Base-by-base conservation (phyloP, 2,113 vertebrate genomes). In the Takifugu flavidus region DNA sequence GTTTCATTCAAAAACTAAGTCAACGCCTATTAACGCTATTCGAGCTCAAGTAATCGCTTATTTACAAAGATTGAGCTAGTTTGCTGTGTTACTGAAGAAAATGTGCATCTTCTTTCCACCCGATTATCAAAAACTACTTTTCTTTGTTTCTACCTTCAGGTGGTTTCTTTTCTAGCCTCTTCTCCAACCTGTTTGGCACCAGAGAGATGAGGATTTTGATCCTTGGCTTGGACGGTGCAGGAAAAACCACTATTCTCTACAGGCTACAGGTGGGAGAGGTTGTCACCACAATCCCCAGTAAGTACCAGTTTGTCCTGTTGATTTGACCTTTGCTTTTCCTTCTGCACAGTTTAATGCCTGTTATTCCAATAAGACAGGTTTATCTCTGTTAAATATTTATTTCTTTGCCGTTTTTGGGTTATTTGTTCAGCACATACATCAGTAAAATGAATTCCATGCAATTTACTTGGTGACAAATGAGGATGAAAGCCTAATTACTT, bases 131-230 rank as follows among this genome's bases (percentile, higher is more conserved):
- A 15, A 1, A 20, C 20, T 20, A 20, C 20, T 20, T 20, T 20
- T 25, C 5, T 6, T 28, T 15, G 10, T 1, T 0, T 34, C 0
- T 51, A 29, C 47, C 14, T 65, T 43, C 28, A 99, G 97, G 97
- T 85, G 92, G 91, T 59, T 96, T 98, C 87, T 96, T 99, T 84
- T 98, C 96, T 72, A 98, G 90, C 82, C 91, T 99, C 65, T 97
- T 99, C 88, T 94, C 93, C 20, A 95, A 95, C 79, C 90, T 99
- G 53, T 96, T 98, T 86, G 96, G 96, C 82, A 94, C 94, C 55
- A 91, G 96, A 60, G 97, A 99, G 85, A 99, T 99, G 97, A 94
- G 97, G 78, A 99, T 99, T 88, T 91, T 99, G 67, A 99, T 99
- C 83, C 84, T 99, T 82, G 97, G 97, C 76, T 85, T 99, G 82